These are phyloP conservation scores for Bovichtus variegatus DNA, from an alignment of 2,797 vertebrate species.

Conservation along the genomic window DNA sequence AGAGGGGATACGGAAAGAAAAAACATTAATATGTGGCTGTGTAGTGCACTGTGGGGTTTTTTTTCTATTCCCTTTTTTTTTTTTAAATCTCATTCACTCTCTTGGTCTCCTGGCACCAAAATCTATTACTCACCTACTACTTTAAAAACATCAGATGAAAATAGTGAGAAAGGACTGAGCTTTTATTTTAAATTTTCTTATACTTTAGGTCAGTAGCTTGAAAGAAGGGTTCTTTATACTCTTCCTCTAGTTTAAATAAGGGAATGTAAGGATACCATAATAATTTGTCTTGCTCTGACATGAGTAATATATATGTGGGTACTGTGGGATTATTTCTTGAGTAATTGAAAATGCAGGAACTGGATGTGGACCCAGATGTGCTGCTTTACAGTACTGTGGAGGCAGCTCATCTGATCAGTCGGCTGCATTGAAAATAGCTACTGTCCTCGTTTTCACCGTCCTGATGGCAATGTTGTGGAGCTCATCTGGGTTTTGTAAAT, in stretches of 20 bases:
- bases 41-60: neutral
- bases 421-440: constrained; percentile 76
- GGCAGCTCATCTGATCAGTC: constrained; percentile 23
- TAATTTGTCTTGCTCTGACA: neutral
- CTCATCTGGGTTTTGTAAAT: constrained; percentile 74
- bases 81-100: constrained; percentile 1
- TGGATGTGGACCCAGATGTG: constrained; percentile 43
- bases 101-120: constrained; percentile 21
- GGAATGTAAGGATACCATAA: neutral
- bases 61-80: neutral
- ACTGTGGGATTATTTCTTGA: neutral
- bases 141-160: constrained; percentile 43
- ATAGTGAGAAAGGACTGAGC: constrained; percentile 15
- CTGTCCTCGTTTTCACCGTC: constrained; percentile 66
- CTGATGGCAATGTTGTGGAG: constrained; percentile 37
- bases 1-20: neutral
- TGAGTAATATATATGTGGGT: neutral
- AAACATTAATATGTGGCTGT: neutral
- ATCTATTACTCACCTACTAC: constrained; percentile 46
- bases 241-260: neutral
- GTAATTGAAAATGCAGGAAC: constrained; percentile 1
- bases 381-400: constrained; percentile 22
- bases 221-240: neutral
- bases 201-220: neutral
- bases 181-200: too few species aligned